Percentiles rank a stretch among this genome's conserved stretches.
These are phyloP conservation scores for Tenthredo scrophulariae DNA, from an alignment of 2,888 invertebrate species.

Conservation along the genomic window DNA sequence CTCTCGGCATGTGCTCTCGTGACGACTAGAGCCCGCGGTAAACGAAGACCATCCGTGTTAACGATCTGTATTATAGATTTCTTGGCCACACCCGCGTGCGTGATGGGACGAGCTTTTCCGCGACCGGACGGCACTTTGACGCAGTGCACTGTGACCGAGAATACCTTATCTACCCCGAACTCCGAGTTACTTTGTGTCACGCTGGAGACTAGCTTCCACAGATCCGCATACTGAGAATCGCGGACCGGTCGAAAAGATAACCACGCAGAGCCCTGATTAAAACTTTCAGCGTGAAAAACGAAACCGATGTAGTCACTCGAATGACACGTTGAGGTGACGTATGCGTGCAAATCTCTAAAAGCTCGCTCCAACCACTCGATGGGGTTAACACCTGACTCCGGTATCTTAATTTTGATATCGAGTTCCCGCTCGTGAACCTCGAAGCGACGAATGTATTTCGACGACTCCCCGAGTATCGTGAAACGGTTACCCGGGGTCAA, in stretches of 20 bases:
- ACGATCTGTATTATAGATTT: too few species aligned
- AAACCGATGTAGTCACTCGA: background rate
- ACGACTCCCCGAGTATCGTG: background rate
- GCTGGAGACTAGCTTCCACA: constrained; percentile 22
- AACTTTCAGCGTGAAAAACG: background rate
- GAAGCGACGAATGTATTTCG: background rate
- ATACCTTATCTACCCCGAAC: too few species aligned
- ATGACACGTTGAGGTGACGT: background rate
- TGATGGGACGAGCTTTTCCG: too few species aligned
- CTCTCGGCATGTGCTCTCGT: too few species aligned
- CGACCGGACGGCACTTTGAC: too few species aligned
- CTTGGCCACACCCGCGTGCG: too few species aligned
- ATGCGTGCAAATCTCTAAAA: background rate
- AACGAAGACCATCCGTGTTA: too few species aligned
- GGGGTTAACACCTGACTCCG: background rate
- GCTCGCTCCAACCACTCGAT: background rate
- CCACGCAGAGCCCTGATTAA: background rate
- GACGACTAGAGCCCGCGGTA: too few species aligned
- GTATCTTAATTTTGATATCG: background rate
- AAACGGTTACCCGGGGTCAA: background rate
- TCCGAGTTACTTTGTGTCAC: too few species aligned
- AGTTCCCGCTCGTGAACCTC: background rate
- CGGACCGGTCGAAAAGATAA: constrained; percentile 2
- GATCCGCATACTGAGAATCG: background rate
- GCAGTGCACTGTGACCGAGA: too few species aligned